Conservation (phyloP, 2,113 vertebrate genomes). For the Plotosus lineatus region DNA sequence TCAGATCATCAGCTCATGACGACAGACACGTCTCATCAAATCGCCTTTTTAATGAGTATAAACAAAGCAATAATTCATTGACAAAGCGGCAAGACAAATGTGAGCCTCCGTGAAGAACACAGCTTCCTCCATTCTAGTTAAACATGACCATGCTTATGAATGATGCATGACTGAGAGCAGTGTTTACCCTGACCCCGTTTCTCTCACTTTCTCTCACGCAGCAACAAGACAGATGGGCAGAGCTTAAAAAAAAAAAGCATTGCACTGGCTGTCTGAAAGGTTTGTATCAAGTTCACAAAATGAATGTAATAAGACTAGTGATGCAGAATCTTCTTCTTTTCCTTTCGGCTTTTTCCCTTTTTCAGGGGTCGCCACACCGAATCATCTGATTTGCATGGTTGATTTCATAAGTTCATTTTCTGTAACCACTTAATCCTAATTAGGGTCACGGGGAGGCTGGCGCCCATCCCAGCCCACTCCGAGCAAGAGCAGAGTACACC, state of each 20-base stretch:
- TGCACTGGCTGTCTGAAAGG: background rate
- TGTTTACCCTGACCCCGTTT: slow-evolving; percentile 70
- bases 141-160: slow-evolving; percentile 68
- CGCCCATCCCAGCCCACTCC: too few species aligned
- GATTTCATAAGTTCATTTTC: too few species aligned
- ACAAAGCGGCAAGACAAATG: slow-evolving; percentile 55
- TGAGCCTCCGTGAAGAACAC: slow-evolving; percentile 53
- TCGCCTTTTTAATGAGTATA: slow-evolving; percentile 55
- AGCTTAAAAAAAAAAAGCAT: background rate
- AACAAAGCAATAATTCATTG: slow-evolving; percentile 62
- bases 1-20: slow-evolving; percentile 61
- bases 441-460: too few species aligned
- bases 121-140: slow-evolving; percentile 69
- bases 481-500: too few species aligned
- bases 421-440: too few species aligned
- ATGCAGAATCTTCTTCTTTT: too few species aligned
- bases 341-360: too few species aligned
- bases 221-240: slow-evolving; percentile 42
- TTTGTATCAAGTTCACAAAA: background rate
- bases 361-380: too few species aligned
- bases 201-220: slow-evolving; percentile 48
- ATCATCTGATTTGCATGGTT: too few species aligned
- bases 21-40: slow-evolving; percentile 46
- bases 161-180: slow-evolving; percentile 65
- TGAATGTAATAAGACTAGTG: background rate